These are phyloP conservation scores for Bubo bubo DNA, from an alignment of 2,113 vertebrate species.

Conservation along the genomic window DNA sequence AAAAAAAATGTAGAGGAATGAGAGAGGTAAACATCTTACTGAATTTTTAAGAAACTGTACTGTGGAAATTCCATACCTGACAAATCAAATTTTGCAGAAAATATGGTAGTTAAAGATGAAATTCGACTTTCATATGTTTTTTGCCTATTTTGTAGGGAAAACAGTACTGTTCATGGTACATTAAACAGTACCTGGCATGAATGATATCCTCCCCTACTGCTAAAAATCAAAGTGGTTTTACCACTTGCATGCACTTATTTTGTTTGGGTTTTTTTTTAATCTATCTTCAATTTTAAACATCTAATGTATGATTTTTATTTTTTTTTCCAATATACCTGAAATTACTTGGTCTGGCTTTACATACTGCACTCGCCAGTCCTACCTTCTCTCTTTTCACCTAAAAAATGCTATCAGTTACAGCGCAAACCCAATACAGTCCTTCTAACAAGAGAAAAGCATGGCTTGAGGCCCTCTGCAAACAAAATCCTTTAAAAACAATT, in stretches of 20 bases:
- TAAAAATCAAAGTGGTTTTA: neutral
- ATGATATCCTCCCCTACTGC: neutral
- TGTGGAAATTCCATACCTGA: neutral
- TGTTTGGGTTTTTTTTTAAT: neutral
- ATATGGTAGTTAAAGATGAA: neutral
- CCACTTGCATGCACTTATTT: neutral
- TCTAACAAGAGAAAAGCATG: neutral
- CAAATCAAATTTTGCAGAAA: neutral
- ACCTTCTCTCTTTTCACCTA: neutral
- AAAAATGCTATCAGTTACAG: neutral
- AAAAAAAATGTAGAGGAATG: neutral
- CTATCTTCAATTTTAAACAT: neutral
- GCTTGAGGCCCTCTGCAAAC: neutral
- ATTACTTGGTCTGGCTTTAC: neutral
- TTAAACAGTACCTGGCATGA: neutral
- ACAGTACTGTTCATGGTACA: neutral
- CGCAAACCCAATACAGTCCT: neutral
- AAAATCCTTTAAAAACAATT: neutral
- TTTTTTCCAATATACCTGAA: neutral
- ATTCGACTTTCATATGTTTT: neutral
- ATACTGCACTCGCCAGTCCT: neutral
- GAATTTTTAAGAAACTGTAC: neutral
- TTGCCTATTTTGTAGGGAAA: neutral
- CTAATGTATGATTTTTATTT: neutral
- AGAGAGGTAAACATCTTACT: neutral